Evolutionary conservation across 2,113 vertebrate species (phyloP).

Genomic region (Tympanuchus pallidicinctus): DNA sequence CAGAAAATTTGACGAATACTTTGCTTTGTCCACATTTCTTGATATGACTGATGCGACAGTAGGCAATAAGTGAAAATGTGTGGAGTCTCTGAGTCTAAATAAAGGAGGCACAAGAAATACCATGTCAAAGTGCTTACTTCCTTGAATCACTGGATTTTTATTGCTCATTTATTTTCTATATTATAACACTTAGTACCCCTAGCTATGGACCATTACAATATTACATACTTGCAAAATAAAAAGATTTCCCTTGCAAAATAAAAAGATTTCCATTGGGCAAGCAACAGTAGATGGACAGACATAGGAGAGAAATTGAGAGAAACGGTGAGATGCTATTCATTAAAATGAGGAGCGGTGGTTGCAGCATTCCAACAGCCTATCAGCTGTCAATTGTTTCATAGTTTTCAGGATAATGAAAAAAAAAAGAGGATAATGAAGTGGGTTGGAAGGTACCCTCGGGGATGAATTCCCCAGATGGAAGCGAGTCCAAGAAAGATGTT

Average conservation of each 20-base stretch:
- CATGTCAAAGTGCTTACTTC: neutral
- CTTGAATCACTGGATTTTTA: neutral
- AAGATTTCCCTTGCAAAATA: neutral
- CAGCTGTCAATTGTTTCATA: constrained; percentile 5
- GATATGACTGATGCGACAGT: neutral
- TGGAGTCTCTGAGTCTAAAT: neutral
- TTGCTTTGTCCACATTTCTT: neutral
- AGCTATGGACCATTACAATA: neutral
- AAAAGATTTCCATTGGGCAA: neutral
- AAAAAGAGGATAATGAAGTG: constrained; percentile 4
- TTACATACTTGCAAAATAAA: neutral
- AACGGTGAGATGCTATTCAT: neutral
- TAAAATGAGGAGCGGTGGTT: neutral
- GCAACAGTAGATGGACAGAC: neutral
- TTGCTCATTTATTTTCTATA: neutral
- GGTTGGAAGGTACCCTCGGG: neutral
- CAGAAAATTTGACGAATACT: constrained; percentile 9
- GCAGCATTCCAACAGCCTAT: neutral
- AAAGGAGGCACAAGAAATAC: neutral
- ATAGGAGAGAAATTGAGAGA: neutral
- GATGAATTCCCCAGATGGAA: neutral
- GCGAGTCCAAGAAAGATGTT: neutral
- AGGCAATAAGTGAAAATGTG: neutral
- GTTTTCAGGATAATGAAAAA: neutral
- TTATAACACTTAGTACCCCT: neutral